Evolutionary conservation across 30 jellyfish, hydroid and myxozoan genomes (phyloP).

Genomic region (Pelagia noctiluca): DNA sequence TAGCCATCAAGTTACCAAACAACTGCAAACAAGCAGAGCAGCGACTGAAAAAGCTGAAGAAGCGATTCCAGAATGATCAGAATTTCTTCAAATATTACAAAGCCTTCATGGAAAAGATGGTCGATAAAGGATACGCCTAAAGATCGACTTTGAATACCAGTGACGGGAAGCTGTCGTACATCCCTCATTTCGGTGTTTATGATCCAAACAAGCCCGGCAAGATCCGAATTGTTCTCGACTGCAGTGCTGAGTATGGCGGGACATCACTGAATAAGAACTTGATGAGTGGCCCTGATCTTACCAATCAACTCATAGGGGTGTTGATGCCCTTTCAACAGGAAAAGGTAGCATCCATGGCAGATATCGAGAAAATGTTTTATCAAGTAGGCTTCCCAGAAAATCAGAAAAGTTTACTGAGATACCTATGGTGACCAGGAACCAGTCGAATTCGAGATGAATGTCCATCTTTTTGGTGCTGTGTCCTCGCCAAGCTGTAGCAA

Average conservation of each 20-base stretch:
- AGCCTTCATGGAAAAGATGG: conserved; percentile 11
- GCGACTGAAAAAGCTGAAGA: not conserved
- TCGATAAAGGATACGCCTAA: conserved; percentile 21
- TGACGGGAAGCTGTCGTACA: conserved; percentile 7
- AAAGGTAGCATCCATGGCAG: conserved; percentile 19
- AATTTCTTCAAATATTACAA: conserved; percentile 11
- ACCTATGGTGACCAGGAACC: conserved; percentile 27
- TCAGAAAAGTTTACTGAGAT: conserved; percentile 11
- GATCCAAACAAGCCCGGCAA: conserved; percentile 18
- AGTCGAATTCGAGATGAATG: conserved; percentile 12
- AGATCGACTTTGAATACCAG: not conserved
- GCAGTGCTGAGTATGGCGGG: conserved; percentile 36
- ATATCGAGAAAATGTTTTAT: conserved; percentile 32
- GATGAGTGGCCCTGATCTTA: conserved; percentile 25
- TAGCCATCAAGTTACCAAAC: conserved; percentile 8
- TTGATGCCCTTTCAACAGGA: conserved; percentile 26
- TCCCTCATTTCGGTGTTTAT: conserved; percentile 25
- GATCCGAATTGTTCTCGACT: conserved; percentile 50
- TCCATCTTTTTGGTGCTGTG: conserved; percentile 25
- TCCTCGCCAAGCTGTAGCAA: conserved; percentile 56
- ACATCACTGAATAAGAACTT: conserved; percentile 7
- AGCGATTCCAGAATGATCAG: not conserved
- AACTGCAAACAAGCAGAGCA: conserved; percentile 32
- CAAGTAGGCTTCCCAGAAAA: conserved; percentile 18
- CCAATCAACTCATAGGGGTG: conserved; percentile 35